Base-by-base conservation (phyloP, 2,797 vertebrate genomes). In the Gymnocypris eckloni region DNA sequence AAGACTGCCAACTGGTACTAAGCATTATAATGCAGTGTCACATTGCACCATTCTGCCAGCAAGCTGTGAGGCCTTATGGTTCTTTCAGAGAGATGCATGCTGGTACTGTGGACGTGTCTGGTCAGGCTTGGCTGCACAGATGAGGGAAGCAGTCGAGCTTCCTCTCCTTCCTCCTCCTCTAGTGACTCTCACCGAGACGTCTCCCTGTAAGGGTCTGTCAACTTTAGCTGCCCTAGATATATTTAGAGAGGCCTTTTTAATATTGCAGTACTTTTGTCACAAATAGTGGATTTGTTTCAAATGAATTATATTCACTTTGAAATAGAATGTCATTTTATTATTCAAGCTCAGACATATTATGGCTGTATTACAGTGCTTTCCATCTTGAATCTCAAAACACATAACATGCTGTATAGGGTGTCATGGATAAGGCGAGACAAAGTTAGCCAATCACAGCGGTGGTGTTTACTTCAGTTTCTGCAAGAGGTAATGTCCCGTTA, bases 1-100 rank as follows among this genome's bases (percentile, higher is more conserved):
- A 39, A 67, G 56, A 54, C 72, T 87, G 77, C 87, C 86, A 89
- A 84, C 78, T 84, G 81, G 78, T 88, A 86, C 86, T 82, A 80
- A 90, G 81, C 85, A 89, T 91, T 87, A 88, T 88, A 88, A 89
- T 87, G 89, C 87, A 79, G 85, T 86, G 85, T 89, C 89, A 89
- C 82, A 91, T 91, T 72, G 77, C 90, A 90, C 87, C 86, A 83
- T 86, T 88, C 89, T 59, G 79, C 76, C 76, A 75, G 90, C 91
- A 91, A 87, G 91, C 91, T 91, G 91, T 87, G 91, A 86, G 83
- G 89, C 90, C 90, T 90, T 90, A 90, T 91, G 91, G 88, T 87
- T 87, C 76, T 73, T 86, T 85, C 84, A 89, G 87, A 90, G 86
- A 88, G 81, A 83, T 79, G 70, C 87, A 67, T 79, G 86, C 86